Percentiles rank a stretch among this genome's conserved stretches.
Evolutionary conservation across 2,797 vertebrate species (phyloP).

Genomic region (Rhinatrema bivittatum): DNA sequence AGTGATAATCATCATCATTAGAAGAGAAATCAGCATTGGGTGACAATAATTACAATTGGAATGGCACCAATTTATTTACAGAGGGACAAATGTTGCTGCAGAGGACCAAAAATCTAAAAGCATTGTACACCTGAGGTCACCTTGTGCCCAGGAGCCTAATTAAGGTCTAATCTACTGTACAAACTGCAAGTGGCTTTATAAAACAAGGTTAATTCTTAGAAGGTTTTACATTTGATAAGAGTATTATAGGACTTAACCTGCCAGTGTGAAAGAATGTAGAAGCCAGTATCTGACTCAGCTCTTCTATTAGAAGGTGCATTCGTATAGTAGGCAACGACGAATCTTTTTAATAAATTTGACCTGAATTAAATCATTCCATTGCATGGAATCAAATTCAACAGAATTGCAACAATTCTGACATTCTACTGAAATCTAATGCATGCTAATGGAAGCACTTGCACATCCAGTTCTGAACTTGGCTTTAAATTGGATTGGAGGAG

Average conservation of each 20-base stretch:
- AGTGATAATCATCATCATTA: conserved; percentile 17
- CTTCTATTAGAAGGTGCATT: no score
- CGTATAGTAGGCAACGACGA: no score
- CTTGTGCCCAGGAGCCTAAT: conserved; percentile 15
- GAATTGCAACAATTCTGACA: no score
- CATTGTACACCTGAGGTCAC: conserved; percentile 7
- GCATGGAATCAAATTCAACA: no score
- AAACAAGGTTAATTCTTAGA: conserved; percentile 26
- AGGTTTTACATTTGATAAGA: conserved; percentile 22
- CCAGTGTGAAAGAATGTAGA: conserved; percentile 33
- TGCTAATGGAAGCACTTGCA: no score
- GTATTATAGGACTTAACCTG: conserved; percentile 24
- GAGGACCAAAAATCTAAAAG: conserved; percentile 31
- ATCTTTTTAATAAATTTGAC: no score
- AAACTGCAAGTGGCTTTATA: conserved; percentile 21
- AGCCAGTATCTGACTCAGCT: no score
- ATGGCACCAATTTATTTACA: conserved; percentile 12
- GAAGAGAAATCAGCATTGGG: conserved; percentile 30
- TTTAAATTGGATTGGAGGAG: no score
- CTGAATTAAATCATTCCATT: no score
- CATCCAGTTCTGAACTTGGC: no score
- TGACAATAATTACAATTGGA: conserved; percentile 19
- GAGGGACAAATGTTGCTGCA: conserved; percentile 15
- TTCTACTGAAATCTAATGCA: no score
- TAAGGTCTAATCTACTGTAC: conserved; percentile 17